Base-by-base conservation (phyloP, 1,140 invertebrate genomes). In the Melipona quadrifasciata region DNA sequence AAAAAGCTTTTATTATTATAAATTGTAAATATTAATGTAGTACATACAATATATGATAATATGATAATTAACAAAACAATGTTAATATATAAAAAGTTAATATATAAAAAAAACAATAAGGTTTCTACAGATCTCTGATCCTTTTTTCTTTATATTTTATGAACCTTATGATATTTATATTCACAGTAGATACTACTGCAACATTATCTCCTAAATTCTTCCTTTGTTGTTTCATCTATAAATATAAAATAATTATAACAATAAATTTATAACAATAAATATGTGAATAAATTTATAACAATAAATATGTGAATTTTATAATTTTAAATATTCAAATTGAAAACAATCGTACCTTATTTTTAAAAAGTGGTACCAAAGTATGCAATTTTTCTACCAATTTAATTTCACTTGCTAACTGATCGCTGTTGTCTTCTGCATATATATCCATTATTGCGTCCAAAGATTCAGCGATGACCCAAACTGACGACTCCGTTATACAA, bases 361-460 rank as follows among this genome's bases (percentile, higher is more conserved):
- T 97, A 76, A 97, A 95, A 81, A 95, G 90, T 53, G 96, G 96
- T 47, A 95, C 91, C 39, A 97, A 85, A 34, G 91, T 86, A 51
- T 93, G 90, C 1, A 97, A 91, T 89, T 95, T 96, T 24, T 95
- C 95, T 51, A 96, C 94, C 65, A 97, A 93, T 78, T 95, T 94
- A 27, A 97, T 95, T 91, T 97, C 95, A 67, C 93, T 92, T 1
- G 96, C 96, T 82, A 97, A 93, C 53, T 91, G 85, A 92, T 97
- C 96, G 72, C 96, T 96, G 67, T 97, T 96, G 91, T 98, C 97
- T 92, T 97, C 97, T 4, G 96, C 95, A 93, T 97, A 98, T 65
- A 98, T 95, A 92, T 98, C 97, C 93, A 98, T 97, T 73, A 97
- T 90, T 21, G 96, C 96, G 92, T 98, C 97, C 24, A 98, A 92